Base-by-base conservation (phyloP, 2,888 invertebrate genomes). In the Chalcosyrphus nemorum region DNA sequence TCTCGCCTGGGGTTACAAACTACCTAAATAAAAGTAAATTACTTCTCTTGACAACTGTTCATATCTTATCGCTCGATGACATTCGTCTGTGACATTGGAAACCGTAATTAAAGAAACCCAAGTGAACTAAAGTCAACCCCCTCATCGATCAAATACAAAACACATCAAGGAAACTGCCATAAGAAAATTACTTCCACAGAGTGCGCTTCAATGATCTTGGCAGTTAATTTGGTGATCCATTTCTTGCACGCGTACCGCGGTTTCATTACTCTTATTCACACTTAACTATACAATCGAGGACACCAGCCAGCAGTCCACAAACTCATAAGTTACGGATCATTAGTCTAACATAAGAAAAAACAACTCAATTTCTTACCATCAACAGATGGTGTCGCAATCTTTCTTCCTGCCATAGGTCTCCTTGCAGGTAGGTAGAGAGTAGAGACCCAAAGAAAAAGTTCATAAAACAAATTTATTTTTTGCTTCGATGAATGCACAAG, bases 321-420 rank as follows among this genome's bases (percentile, higher is more conserved):
- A 70, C 84, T 84, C 84, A 84, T 84, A 84, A 84, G 78, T 80
- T 80, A 84, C 84, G 84, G 84, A 80, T 84, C 84, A 84, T 84
- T 84, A 84, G 74, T 45, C 50, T 45, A 75, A 70, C 70, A 84
- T 70, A 80, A 84, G 84, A 80, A 78, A n/a, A 76, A 68, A 84
- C 84, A 80, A 84, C 84, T 84, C 70, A 84, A 84, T 84, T 80
- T 45, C 66, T 76, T 81, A 66, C 35, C 57, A 38, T 32, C 70
- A 84, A 52, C 84, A 84, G 80, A 75, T 84, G 84, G 68, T 84
- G 63, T 61, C 47, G 21, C 72, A 82, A 82, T 82, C 72, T 78
- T 59, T 74, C n/a, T n/a, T n/a, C n/a, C n/a, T n/a, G n/a, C n/a
- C n/a, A n/a, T n/a, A n/a, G n/a, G n/a, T n/a, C n/a, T n/a, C n/a